A percentile compares a stretch with the other conserved stretches of the same genome.
These are phyloP conservation scores for Cheumatopsyche charites DNA, from an alignment of 1,140 invertebrate species.

Conservation along the genomic window DNA sequence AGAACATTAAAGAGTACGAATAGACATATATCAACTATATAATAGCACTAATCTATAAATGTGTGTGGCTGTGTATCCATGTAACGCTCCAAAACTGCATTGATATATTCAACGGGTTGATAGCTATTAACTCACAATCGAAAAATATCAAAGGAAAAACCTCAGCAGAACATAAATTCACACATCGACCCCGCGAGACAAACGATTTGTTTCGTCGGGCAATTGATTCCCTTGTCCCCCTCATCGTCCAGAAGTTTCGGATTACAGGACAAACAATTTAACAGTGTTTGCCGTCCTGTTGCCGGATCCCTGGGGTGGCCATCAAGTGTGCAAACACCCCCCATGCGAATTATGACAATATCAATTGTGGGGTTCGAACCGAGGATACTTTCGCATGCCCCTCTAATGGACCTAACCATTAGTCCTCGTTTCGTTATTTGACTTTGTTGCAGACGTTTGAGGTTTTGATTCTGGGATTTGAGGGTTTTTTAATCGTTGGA, in stretches of 20 bases:
- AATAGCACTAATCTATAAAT: no score
- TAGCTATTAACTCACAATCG: no score
- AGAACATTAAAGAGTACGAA: no score
- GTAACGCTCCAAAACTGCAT: no score
- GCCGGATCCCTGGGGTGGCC: conserved; percentile 9
- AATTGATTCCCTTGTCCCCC: conserved; percentile 16
- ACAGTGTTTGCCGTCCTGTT: conserved; percentile 33
- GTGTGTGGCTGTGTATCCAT: no score
- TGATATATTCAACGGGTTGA: no score
- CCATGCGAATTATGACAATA: conserved; percentile 26
- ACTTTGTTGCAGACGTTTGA: conserved; percentile 17
- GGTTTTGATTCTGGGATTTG: no score
- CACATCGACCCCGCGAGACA: neutral
- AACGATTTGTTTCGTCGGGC: neutral
- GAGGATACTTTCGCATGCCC: neutral
- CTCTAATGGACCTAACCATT: conserved; percentile 16
- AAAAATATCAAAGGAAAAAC: no score
- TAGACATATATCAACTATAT: no score
- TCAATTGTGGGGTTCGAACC: conserved; percentile 22
- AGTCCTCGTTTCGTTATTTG: conserved; percentile 3
- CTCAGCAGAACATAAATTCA: neutral
- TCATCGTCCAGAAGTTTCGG: conserved; percentile 28
- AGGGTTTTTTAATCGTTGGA: no score
- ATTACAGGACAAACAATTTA: conserved; percentile 37
- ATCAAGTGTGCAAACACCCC: conserved; percentile 34